Base-by-base conservation (phyloP, 92 coral and sea anemone genomes). In the Umimayanthus kanabou region DNA sequence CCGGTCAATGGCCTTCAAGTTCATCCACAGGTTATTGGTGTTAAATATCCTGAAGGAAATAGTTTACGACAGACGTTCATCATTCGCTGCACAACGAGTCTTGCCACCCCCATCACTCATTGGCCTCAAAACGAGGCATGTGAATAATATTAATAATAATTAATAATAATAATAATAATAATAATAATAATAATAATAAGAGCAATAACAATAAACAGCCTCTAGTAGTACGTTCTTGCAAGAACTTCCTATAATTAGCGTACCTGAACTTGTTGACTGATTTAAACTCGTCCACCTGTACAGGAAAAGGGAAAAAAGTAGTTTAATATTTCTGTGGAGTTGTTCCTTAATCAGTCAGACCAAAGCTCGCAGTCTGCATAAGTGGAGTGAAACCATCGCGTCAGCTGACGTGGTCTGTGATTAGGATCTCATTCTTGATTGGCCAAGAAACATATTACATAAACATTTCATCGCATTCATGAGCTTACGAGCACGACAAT, bases 21-120 rank as follows among this genome's bases (percentile, higher is more conserved):
- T 95, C 87, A 97, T 94, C 99, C 99, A 97, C 71, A 97, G 81
- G 49, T 97, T 97, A 90, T 97, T 97, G 26, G 99, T 97, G 94
- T 97, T 97, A 84, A 97, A 97, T 72, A 97, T 97, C 88, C 99
- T 97, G 65, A 25, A 90, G 82, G 23, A 64, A 70, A 45, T 25
- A 77, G 29, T 69, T 77, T 42, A 71, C 18, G 18, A 14, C 61
- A 4, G 39, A 61, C 22, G 69, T 20, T 61, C 69, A 1, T 61
- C 69, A 61, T 23, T 61, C 25, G 69, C 69, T 61, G 69, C 69
- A 20, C 2, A 61, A 61, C 13, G 5, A 61, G 69, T 3, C 20
- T 55, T 55, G 37, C 37, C 37, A 33, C 37, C 37, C 37, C 50
- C 18, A 13, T 13, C 58, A 11, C 18, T 14, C 58, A 14, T 53